These are phyloP conservation scores for Nibea coibor DNA, from an alignment of 2,113 vertebrate genomes.

Conservation along the genomic window DNA sequence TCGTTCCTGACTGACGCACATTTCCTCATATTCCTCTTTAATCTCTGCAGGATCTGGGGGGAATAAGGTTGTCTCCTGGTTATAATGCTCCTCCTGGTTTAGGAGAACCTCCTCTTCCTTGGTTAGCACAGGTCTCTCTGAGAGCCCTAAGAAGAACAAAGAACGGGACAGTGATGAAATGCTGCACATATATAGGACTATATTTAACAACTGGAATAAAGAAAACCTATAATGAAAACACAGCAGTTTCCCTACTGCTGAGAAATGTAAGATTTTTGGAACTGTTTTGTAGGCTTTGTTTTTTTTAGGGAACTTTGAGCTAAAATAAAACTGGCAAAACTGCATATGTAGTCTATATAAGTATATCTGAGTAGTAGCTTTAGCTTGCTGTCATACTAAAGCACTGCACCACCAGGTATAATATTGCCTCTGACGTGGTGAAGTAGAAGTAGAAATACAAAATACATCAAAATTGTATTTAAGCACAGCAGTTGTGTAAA, in stretches of 20 bases:
- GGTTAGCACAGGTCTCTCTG: neutral
- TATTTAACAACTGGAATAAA: neutral
- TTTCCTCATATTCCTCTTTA: slow-evolving; percentile 66
- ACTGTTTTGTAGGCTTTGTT: too few species aligned
- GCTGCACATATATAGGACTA: neutral
- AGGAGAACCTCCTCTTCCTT: neutral
- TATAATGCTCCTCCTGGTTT: slow-evolving; percentile 3
- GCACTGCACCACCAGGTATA: too few species aligned
- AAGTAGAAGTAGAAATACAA: too few species aligned
- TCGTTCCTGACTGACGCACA: slow-evolving; percentile 24
- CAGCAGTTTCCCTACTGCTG: neutral
- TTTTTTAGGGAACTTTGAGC: too few species aligned
- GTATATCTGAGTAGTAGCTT: too few species aligned
- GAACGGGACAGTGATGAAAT: neutral
- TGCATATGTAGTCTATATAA: too few species aligned
- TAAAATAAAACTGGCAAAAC: too few species aligned
- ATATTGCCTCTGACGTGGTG: too few species aligned
- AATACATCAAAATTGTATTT: too few species aligned
- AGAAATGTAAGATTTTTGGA: neutral
- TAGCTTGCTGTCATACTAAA: too few species aligned
- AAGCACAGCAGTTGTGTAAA: too few species aligned
- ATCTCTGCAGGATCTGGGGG: slow-evolving; percentile 2
- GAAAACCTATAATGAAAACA: neutral
- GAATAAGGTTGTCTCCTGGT: neutral
- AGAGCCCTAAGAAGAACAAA: slow-evolving; percentile 23